Conservation (phyloP, 2,113 vertebrate genomes). For the Aphelocoma coerulescens region DNA sequence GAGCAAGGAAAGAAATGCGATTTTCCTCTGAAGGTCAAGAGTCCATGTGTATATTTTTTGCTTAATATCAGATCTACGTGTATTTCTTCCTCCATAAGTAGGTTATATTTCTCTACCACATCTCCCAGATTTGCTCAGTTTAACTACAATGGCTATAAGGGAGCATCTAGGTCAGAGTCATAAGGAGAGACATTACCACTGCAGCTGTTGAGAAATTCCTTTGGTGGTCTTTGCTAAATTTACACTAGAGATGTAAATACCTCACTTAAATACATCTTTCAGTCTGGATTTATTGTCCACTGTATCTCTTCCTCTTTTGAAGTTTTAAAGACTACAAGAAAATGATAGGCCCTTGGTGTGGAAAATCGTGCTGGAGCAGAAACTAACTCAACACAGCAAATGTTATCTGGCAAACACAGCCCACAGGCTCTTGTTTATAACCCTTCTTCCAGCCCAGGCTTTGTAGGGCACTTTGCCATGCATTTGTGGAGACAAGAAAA, state of each 20-base stretch:
- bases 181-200: not conserved
- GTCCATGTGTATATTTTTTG: fast-evolving
- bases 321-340: slow-evolving; percentile 6
- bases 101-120: not conserved
- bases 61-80: not conserved
- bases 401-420: not conserved
- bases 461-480: not conserved
- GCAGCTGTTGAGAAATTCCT: not conserved
- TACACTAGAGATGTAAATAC: not conserved
- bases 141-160: not conserved
- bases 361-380: not conserved
- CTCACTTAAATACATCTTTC: not conserved
- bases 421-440: slow-evolving; percentile 18
- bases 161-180: not conserved
- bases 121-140: not conserved
- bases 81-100: not conserved
- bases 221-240: not conserved
- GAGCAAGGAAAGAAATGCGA: not conserved
- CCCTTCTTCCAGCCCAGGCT: not conserved
- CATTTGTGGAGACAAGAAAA: not conserved
- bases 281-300: not conserved
- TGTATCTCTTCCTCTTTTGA: not conserved
- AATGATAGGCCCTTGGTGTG: slow-evolving; percentile 1
- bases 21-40: not conserved
- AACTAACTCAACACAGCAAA: not conserved